Base-by-base conservation (phyloP, 2,797 vertebrate species). In the Cottoperca gobio region DNA sequence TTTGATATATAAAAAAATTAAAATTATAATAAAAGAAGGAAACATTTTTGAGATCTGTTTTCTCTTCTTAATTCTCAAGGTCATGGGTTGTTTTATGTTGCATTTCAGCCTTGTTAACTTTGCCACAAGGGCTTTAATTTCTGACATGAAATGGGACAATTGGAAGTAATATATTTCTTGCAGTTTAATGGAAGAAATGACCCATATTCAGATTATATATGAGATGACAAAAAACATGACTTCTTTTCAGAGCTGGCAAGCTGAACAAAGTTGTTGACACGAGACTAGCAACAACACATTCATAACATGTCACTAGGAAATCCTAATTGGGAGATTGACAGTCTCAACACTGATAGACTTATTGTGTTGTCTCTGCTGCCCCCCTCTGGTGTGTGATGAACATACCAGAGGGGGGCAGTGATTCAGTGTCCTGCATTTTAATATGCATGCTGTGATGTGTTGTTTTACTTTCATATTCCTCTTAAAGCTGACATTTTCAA, bases 1-100 rank as follows among this genome's bases (percentile, higher is more conserved):
- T 92, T 93, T 91, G 86, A 93, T 92, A 93, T 85, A 85, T 91
- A 76, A 81, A 82, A 61, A 71, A 63, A 73, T 83, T 82, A 76
- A 87, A 93, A 88, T 62, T 54, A 63, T 39, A 92, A 92, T 92
- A 82, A 91, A 93, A 89, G 37, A 89, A 81, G 23, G 40, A 89
- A 59, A 75, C 76, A 61, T 89, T 91, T 91, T 86, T 89, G 46
- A 88, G 46, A 70, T 77, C 17, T 78, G 57, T 70, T 75, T 81
- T 81, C 80, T 9, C 13, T 78, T 86, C 6, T 76, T 0, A 78
- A 39, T 14, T 63, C 14, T 65, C 17, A 24, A 23, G 5, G 52
- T 72, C 12, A 33, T n/a, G 5, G 37, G 28, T 46, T 71, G 23
- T 71, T 35, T 49, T 19, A 19, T 10, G 26, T 55, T 54, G 16